Base-by-base conservation (phyloP, 2,797 vertebrate genomes). In the Buceros bicornis region DNA sequence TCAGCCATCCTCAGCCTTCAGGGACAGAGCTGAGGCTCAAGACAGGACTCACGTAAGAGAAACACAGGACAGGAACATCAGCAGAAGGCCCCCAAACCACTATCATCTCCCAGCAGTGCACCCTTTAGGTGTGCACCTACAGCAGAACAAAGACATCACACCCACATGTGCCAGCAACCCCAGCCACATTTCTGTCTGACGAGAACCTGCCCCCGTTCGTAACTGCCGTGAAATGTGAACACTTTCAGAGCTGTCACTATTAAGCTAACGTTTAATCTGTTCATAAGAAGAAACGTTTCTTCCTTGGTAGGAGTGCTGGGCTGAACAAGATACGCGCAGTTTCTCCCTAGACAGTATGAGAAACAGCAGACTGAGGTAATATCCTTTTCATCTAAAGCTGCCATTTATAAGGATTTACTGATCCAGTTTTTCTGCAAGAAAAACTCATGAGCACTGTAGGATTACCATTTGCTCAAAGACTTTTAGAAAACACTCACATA, bases 361-460 rank as follows among this genome's bases (percentile, higher is more conserved):
- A 70, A 90, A 71, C 8, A 17, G 12, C 26, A 85, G 45, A 28
- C 29, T 66, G 78, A 71, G 58, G 54, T 74, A 28, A 64, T 5
- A 51, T 8, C 11, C 16, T 89, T 56, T 92, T 66, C 47, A 74
- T 76, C 47, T 67, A 54, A 82, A 92, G 47, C 43, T 71, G 19
- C 33, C 33, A 24, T 57, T 86, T 57, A 58, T 56, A 40, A 74
- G 50, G 74, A 65, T 94, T 96, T 91, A 91, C 89, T 74, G 90
- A 89, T 72, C 43, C 48, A 1, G 11, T 19, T 77, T 86, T 90
- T 57, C 81, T 77, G 71, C 48, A 87, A 78, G 74, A 87, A 77
- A 82, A 89, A 43, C 69, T 80, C 54, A 54, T 4, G 3, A 76
- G 26, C 73, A 43, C 24, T 35, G 50, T 12, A 28, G 47, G 77